phyloP scores from a whole-genome alignment of 2,113 vertebrate genomes.

The Laticauda colubrina region DNA sequence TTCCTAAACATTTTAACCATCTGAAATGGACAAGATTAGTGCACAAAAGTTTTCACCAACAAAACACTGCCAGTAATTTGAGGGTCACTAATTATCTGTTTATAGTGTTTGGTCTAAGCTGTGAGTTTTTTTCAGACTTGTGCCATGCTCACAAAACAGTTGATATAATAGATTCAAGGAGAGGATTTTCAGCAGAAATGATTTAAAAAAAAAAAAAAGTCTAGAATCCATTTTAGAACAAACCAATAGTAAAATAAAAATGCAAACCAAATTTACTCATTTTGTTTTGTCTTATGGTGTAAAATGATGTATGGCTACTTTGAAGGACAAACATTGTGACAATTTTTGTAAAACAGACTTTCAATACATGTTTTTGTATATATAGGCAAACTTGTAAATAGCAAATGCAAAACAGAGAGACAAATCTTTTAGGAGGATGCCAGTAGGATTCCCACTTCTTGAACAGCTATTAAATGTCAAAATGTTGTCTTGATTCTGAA shows the following conservation, averaged over 20 bases:
- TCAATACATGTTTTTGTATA: background rate
- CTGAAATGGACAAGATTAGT: background rate
- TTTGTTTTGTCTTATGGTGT: background rate
- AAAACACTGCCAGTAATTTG: background rate
- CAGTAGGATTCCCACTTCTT: constrained; percentile 11
- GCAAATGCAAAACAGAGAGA: background rate
- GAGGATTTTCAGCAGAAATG: background rate
- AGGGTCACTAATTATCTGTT: background rate
- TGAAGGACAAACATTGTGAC: background rate
- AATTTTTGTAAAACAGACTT: background rate
- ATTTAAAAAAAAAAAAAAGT: background rate
- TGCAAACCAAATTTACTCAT: background rate
- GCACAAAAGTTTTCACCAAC: background rate
- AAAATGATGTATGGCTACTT: background rate
- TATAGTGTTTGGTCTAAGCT: background rate
- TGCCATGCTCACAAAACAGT: background rate
- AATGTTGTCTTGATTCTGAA: constrained; percentile 13
- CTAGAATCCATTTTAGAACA: background rate
- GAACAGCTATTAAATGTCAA: constrained; percentile 24
- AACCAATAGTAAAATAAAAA: background rate
- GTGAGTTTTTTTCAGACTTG: background rate
- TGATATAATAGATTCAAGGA: background rate
- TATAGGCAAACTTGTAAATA: background rate
- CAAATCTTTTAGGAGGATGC: background rate
- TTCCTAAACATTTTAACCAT: background rate